Evolutionary conservation across 1,140 invertebrate species (phyloP).

Genomic region (Pseudomyrmex gracilis): DNA sequence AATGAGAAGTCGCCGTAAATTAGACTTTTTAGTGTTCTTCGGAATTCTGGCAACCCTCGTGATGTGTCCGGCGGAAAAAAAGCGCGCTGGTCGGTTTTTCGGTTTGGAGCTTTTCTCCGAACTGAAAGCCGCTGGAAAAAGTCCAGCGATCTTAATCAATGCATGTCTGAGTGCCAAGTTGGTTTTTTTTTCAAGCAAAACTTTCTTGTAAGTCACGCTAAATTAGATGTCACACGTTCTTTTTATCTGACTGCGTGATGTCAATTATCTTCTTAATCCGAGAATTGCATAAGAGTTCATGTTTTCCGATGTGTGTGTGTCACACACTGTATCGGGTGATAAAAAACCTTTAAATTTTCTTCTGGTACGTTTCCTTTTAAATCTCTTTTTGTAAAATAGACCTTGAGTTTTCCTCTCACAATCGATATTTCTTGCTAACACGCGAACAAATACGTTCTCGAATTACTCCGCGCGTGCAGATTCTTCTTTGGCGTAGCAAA

Average conservation of each 20-base stretch:
- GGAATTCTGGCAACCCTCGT: slow-evolving; percentile 41
- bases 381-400: neutral
- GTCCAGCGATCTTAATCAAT: slow-evolving; percentile 55
- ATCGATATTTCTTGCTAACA: neutral
- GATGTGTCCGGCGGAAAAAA: slow-evolving; percentile 45
- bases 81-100: neutral
- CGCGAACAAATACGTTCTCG: neutral
- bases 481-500: neutral
- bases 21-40: slow-evolving; percentile 33
- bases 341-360: too few relatives aligned
- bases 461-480: slow-evolving; percentile 1
- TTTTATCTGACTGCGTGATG: neutral
- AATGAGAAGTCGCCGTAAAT: slow-evolving; percentile 40
- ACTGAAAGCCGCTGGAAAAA: slow-evolving; percentile 40
- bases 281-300: neutral
- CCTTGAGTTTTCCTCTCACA: neutral
- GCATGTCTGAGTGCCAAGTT: slow-evolving; percentile 32
- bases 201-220: neutral
- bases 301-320: too few relatives aligned
- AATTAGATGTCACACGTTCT: slow-evolving; percentile 34
- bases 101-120: neutral
- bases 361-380: neutral
- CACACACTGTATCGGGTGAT: neutral
- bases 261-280: slow-evolving; percentile 1
- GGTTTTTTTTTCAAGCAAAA: neutral